These are phyloP conservation scores for Tadarida brasiliensis DNA, from an alignment of 2,797 vertebrate species.

Conservation along the genomic window DNA sequence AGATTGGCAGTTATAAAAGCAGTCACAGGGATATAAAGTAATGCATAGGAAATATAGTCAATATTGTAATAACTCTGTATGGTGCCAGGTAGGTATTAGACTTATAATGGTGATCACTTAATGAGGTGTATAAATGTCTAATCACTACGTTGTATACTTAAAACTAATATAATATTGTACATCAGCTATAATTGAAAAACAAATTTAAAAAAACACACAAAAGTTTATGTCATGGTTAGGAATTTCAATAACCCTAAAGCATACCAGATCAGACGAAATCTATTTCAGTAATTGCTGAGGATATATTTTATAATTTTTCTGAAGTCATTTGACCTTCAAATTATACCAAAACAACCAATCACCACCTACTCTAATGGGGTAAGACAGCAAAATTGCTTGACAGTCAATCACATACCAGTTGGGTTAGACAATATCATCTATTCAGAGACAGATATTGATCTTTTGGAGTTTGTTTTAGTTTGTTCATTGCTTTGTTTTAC, in stretches of 20 bases:
- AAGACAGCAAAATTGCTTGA: background rate
- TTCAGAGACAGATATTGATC: background rate
- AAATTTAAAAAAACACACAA: background rate
- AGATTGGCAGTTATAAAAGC: background rate
- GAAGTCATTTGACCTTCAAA: slow-evolving; percentile 25
- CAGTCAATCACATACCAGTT: background rate
- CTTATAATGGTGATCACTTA: background rate
- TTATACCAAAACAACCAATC: background rate
- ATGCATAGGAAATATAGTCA: background rate
- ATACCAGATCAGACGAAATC: background rate
- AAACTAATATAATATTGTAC: background rate
- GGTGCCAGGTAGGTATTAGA: background rate
- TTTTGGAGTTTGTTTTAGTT: background rate
- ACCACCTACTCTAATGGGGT: background rate
- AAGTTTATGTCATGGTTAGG: background rate
- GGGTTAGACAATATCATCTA: background rate
- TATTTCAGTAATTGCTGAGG: background rate
- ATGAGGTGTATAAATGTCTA: background rate
- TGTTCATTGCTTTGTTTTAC: slow-evolving; percentile 1
- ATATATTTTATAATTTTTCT: background rate
- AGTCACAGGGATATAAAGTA: background rate
- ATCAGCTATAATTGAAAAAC: background rate
- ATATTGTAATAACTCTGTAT: background rate
- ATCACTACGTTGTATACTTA: background rate
- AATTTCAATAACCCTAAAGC: background rate